Evolutionary conservation across 2,888 invertebrate species (phyloP).

Genomic region (Polyommatus icarus): DNA sequence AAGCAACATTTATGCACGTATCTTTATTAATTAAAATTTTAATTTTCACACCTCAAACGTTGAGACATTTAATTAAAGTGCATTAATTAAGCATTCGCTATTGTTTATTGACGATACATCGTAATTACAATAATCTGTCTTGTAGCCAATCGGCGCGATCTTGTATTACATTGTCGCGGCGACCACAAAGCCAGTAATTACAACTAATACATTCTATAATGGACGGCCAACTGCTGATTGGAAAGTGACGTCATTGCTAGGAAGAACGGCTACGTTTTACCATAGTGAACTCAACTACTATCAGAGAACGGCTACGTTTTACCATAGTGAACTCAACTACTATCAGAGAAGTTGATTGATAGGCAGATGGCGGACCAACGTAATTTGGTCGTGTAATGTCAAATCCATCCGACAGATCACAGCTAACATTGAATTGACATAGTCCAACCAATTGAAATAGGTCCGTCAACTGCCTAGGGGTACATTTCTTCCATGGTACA

Average conservation of each 20-base stretch:
- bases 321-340: too few species aligned
- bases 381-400: too few species aligned
- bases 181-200: slow-evolving; percentile 21
- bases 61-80: neutral
- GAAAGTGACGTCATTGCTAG: neutral
- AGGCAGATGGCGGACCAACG: too few species aligned
- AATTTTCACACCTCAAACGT: neutral
- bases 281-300: too few species aligned
- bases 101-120: neutral
- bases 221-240: neutral
- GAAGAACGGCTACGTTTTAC: too few species aligned
- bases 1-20: neutral
- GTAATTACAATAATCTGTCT: slow-evolving; percentile 21
- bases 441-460: too few species aligned
- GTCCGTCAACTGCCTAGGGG: too few species aligned
- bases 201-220: slow-evolving; percentile 15
- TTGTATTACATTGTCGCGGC: slow-evolving; percentile 4
- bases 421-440: too few species aligned
- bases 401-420: too few species aligned
- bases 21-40: neutral
- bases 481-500: too few species aligned
- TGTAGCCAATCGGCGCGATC: slow-evolving; percentile 13
- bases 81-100: neutral
- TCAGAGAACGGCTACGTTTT: too few species aligned
- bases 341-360: too few species aligned